Conservation (phyloP, 2,113 vertebrate species). For the Pygoscelis adeliae region DNA sequence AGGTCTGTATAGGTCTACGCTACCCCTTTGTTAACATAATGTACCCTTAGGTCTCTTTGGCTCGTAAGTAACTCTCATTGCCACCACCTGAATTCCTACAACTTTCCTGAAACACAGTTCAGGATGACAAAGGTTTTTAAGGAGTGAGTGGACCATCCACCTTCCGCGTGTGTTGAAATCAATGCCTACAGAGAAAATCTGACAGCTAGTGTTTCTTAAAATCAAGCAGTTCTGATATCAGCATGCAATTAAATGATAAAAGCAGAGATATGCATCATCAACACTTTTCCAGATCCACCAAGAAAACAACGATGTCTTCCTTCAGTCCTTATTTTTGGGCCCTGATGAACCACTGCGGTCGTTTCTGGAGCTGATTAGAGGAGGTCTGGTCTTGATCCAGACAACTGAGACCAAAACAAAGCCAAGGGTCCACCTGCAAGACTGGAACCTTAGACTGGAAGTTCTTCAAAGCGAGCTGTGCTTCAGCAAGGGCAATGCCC, state of each 20-base stretch:
- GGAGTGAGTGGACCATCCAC: neutral
- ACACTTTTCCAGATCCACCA: neutral
- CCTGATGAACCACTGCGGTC: neutral
- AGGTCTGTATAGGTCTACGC: fast-evolving
- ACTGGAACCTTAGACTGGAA: neutral
- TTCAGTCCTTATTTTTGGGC: neutral
- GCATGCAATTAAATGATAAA: neutral
- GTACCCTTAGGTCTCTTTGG: neutral
- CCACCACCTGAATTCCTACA: neutral
- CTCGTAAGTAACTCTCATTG: neutral
- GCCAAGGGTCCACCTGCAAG: neutral
- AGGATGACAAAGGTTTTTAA: neutral
- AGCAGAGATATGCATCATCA: neutral
- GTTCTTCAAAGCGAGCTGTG: neutral
- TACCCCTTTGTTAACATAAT: neutral
- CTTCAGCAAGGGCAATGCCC: fast-evolving
- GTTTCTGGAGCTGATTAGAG: neutral
- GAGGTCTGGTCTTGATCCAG: neutral
- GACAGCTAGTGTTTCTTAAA: neutral
- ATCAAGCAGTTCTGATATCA: neutral
- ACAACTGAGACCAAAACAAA: neutral
- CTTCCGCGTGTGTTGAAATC: neutral
- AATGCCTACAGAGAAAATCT: neutral
- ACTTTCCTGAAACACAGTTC: neutral
- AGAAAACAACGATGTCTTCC: neutral